Conservation (phyloP, 2,113 vertebrate species). For the Philantomba maxwellii region DNA sequence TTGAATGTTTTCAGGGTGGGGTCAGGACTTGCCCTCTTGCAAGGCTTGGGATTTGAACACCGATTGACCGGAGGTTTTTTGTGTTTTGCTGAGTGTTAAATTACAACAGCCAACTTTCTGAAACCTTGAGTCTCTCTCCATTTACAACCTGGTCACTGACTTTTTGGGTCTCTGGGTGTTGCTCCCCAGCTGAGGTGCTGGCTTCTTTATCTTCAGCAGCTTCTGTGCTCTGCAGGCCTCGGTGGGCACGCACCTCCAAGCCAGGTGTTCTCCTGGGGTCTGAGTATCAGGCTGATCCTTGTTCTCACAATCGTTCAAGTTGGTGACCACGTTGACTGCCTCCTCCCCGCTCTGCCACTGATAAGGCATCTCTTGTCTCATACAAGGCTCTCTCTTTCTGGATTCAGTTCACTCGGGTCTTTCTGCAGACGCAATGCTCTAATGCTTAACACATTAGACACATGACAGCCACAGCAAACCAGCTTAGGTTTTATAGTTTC, state of each 20-base stretch:
- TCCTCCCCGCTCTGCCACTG: accelerated
- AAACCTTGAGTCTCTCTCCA: background rate
- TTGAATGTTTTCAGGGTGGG: background rate
- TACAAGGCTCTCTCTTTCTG: background rate
- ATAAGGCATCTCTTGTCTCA: accelerated
- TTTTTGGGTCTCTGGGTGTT: background rate
- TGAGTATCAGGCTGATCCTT: background rate
- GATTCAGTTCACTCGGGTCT: background rate
- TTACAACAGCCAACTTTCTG: background rate
- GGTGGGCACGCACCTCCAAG: background rate
- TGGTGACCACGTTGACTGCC: accelerated
- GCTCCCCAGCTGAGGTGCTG: background rate
- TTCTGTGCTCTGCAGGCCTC: background rate
- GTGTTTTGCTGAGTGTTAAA: background rate
- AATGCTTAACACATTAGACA: background rate
- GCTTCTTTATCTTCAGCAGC: background rate
- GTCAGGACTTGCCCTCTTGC: background rate
- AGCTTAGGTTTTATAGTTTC: background rate
- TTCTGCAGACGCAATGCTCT: background rate
- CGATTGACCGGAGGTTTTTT: background rate
- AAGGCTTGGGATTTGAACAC: background rate
- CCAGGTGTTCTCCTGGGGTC: background rate
- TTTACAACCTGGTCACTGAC: background rate
- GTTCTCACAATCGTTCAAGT: accelerated
- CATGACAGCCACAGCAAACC: background rate